A percentile compares a stretch with the other conserved stretches of the same genome.
phyloP scores from a whole-genome alignment of 2,113 vertebrate species.

The Vulpes ferrilata region DNA sequence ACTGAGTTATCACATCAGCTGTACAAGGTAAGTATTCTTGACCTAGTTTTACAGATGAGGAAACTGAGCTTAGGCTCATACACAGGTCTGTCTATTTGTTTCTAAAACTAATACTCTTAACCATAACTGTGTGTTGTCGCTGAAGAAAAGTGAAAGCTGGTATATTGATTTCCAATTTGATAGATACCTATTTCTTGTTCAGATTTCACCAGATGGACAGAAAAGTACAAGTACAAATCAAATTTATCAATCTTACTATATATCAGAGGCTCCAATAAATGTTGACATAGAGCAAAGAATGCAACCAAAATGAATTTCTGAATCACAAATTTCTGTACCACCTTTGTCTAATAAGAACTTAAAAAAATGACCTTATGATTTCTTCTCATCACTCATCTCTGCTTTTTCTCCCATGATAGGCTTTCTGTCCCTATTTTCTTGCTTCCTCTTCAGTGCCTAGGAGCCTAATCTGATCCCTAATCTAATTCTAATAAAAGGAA shows the following conservation, averaged over 20 bases:
- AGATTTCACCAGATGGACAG: conserved; percentile 2
- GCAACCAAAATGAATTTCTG: conserved; percentile 31
- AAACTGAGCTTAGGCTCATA: not conserved
- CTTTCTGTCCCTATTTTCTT: not conserved
- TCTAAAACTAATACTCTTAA: not conserved
- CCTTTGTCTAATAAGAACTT: not conserved
- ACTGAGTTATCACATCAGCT: not conserved
- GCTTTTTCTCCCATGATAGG: not conserved
- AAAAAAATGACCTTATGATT: not conserved
- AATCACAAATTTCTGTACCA: conserved; percentile 31
- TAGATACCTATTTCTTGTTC: conserved; percentile 29
- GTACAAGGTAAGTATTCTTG: not conserved
- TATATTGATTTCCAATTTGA: conserved; percentile 34
- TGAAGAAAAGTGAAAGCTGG: not conserved
- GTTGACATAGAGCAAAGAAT: not conserved
- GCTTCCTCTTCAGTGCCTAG: not conserved
- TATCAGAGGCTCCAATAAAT: conserved; percentile 27
- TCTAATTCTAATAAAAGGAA: not conserved
- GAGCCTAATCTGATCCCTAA: not conserved
- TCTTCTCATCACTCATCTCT: not conserved
- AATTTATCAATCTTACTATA: conserved; percentile 20
- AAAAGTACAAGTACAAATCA: conserved; percentile 13
- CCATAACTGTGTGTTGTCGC: not conserved
- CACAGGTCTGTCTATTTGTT: not conserved
- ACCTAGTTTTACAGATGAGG: not conserved